A percentile compares a stretch with the other conserved stretches of the same genome.
Evolutionary conservation across 1,140 invertebrate species (phyloP).

Genomic region (Phocides pigmalion): DNA sequence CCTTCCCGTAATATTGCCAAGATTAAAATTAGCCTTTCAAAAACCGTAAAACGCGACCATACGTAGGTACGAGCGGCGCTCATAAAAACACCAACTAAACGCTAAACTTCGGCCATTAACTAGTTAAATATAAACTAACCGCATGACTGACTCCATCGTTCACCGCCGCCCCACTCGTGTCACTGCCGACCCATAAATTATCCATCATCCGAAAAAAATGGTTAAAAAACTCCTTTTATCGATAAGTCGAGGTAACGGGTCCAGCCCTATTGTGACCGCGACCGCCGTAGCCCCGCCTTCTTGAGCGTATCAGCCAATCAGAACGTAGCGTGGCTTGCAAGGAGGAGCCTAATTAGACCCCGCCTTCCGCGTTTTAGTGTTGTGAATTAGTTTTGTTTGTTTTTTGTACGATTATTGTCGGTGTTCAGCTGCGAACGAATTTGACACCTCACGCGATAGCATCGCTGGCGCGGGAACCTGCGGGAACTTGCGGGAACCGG

Average conservation of each 20-base stretch:
- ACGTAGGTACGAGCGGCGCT: background rate
- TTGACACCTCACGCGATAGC: conserved; percentile 72
- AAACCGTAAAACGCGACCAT: conserved; percentile 23
- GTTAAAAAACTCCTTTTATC: conserved; percentile 69
- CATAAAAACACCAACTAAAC: conserved; percentile 21
- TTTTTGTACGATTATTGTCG: conserved; percentile 62
- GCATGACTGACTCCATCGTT: conserved; percentile 42
- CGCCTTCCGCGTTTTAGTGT: conserved; percentile 71
- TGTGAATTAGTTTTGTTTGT: conserved; percentile 73
- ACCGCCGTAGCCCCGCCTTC: conserved; percentile 60
- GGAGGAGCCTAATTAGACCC: conserved; percentile 47
- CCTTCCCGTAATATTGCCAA: background rate
- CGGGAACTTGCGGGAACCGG: no score
- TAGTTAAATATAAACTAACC: conserved; percentile 45
- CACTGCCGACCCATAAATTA: conserved; percentile 75
- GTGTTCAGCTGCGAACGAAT: conserved; percentile 55
- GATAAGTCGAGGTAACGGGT: conserved; percentile 56
- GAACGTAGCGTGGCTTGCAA: conserved; percentile 33
- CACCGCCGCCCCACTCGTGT: conserved; percentile 54
- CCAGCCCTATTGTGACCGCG: conserved; percentile 57
- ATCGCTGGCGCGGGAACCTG: conserved; percentile 28
- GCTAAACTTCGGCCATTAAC: conserved; percentile 35
- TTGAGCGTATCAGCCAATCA: conserved; percentile 60
- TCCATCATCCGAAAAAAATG: conserved; percentile 62
- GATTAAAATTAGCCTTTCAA: background rate